phyloP scores from a whole-genome alignment of 2,888 invertebrate genomes.

The Pollenia labialis region DNA sequence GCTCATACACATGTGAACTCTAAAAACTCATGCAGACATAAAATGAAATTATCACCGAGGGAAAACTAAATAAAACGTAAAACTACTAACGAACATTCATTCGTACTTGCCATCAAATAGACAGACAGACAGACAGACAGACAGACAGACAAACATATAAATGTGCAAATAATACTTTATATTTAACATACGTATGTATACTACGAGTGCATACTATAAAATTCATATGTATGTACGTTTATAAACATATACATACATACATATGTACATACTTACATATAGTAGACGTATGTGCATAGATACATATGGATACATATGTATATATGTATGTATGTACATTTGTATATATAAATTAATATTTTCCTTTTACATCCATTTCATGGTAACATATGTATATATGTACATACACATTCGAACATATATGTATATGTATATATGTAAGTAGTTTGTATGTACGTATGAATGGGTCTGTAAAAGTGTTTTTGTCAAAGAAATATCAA shows the following conservation, averaged over 20 bases:
- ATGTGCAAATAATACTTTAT: slow-evolving; percentile 17
- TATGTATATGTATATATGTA: too few relatives aligned
- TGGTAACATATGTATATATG: not conserved
- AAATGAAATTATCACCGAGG: slow-evolving; percentile 43
- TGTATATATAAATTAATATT: not conserved
- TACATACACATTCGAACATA: too few relatives aligned
- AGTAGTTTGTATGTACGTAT: too few relatives aligned
- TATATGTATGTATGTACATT: not conserved
- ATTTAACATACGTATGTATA: not conserved
- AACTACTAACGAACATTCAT: not conserved
- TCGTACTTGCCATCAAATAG: not conserved
- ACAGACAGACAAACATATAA: not conserved
- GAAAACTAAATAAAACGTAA: slow-evolving; percentile 46
- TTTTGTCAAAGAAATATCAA: slow-evolving; percentile 31
- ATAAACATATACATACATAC: not conserved
- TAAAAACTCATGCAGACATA: not conserved
- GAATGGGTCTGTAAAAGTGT: not conserved
- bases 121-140: not conserved
- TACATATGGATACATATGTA: too few relatives aligned
- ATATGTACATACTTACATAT: not conserved
- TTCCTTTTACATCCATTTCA: not conserved
- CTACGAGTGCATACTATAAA: too few relatives aligned
- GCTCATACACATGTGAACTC: not conserved
- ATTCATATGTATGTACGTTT: not conserved
- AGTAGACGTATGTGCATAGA: not conserved